Base-by-base conservation (phyloP, 2,113 vertebrate genomes). In the Burhinus oedicnemus region DNA sequence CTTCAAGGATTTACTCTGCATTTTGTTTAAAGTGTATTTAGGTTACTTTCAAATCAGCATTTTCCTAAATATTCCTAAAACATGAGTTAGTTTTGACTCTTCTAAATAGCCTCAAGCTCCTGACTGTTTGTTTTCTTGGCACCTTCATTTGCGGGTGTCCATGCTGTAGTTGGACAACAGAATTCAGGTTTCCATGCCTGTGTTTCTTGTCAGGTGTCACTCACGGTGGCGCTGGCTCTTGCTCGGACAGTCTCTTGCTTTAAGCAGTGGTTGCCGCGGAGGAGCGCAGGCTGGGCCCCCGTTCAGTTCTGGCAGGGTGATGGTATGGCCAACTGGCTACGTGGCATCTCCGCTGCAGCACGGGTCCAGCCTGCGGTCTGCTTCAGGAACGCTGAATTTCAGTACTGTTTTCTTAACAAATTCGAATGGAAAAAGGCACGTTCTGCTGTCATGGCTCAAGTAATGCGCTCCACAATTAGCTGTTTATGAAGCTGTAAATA, bases 1-100 rank as follows among this genome's bases (percentile, higher is more conserved):
- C 42, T 42, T 60, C 34, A 57, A 80, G 21, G 57, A 21, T 40
- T 92, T 60, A 55, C 12, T 52, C 32, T 76, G 47, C 22, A 10
- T 85, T 94, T 62, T 90, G 20, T 68, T 90, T 62, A 34, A 96
- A 84, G 47, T 49, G 14, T 38, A 49, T 60, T 86, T 65, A 55
- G 6, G 4, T 91, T 77, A 69, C 29, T 86, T 69, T 65, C 61
- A 70, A 27, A 68, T 68, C 36, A 69, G 8, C 6, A 2, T 57
- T 89, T 90, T 60, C 21, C 47, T 64, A 38, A 71, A 42, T 11
- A 42, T 65, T 86, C 72, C 45, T 51, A 40, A 69, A 70, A 23
- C 12, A 6, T 13, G 5, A 75, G 13, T 76, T 69, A 71, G 55
- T 83, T 55, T 83, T 83, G 4, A 64, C 19, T 47, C 20, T 76